Evolutionary conservation across 23 tunicate species (phyloP), one percentile per base, ranked within the genome.

Genomic region (Botrylloides violaceus): DNA sequence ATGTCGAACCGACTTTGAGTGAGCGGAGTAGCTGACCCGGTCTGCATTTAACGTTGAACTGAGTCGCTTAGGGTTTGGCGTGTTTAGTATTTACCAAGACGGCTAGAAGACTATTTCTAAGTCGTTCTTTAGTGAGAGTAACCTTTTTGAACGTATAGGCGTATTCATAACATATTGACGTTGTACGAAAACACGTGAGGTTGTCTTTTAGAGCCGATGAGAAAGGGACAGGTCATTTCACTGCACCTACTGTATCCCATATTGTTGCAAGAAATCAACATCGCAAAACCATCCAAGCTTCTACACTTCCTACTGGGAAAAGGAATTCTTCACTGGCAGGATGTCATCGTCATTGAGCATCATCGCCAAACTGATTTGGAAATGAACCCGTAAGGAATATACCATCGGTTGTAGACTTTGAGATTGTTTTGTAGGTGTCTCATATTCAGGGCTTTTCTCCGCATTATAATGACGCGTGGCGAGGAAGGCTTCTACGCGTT

Each of bases 271-370:
- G 94, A 85, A 75, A 80, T 85, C 58, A 80, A 85, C 72, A 85
- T 78, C 23, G 83, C 83, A 60, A 85, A 79, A 58, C 81, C 94
- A 3, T 85, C 94, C 20, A 80, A 75, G 33, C 38, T 85, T 29
- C 35, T 85, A 20, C 94, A 79, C 49, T 85, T 61, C 77, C 58
- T 85, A 68, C 72, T 85, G 35, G 94, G 94, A 20, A 85, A 75
- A 79, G 94, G 94, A 2, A 83, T 85, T 48, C 76, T 85, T 3
- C 71, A 63, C 62, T 85, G 94, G 94, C 94, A 85, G 49, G 94
- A 85, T 58, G 84, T 79, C 21, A 72, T 85, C 30, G 71, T 85
- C 34, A 85, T 85, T 32, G 72, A 82, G 49, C 71, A 64, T 28
- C 43, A 37, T 23, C 39, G 94, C 22, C 94, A 85, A 66, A 85